Evolutionary conservation across 2,888 invertebrate species (phyloP), one percentile per base, ranked within the genome.

Genomic region (Scaptomyza tumidula): DNA sequence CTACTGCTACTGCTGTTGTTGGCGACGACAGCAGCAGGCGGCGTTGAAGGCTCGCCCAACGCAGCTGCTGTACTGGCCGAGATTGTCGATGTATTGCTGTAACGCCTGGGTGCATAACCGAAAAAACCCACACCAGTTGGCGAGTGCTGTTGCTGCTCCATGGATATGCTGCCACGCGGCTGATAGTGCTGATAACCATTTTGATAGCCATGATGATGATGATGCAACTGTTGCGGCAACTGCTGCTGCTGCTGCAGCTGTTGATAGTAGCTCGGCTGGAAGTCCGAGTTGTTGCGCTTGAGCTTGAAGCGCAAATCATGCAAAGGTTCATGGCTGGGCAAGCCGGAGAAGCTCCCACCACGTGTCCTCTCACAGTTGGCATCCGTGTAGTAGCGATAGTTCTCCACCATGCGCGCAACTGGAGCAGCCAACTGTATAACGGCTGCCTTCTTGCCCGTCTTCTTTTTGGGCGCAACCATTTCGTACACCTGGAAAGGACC

Each of bases 391-490:
- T 87, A 90, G 78, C 95, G 95, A 90, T 94, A 94, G 80, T 94
- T 94, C 90, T 95, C 95, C 69, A 93, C 93, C 80, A 93, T 91
- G 46, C 94, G 94, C 45, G 94, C 93, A n/a, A 93, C 93, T 0
- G 93, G 93, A 1, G 92, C 88, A 0, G 90, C 83, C 10, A 90
- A 71, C 60, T 90, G 90, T 24, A 91, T 86, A 48, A 90, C 79
- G 13, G 94, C 94, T 13, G 94, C 94, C 71, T 96, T 95, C 77
- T 95, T 95, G 68, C 93, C 93, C 0, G 94, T 93, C 89, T 96
- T 96, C 93, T 96, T 94, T 90, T 96, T 96, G 61, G 96, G 95
- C 74, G 96, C 96, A 65, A 96, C 96, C 92, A 97, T 93, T 90
- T 97, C 97, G 89, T 95, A 95, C 43, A 97, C 95, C 88, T 94